These are phyloP conservation scores for Coturnix japonica DNA, from an alignment of 2,113 vertebrate species.

Conservation along the genomic window DNA sequence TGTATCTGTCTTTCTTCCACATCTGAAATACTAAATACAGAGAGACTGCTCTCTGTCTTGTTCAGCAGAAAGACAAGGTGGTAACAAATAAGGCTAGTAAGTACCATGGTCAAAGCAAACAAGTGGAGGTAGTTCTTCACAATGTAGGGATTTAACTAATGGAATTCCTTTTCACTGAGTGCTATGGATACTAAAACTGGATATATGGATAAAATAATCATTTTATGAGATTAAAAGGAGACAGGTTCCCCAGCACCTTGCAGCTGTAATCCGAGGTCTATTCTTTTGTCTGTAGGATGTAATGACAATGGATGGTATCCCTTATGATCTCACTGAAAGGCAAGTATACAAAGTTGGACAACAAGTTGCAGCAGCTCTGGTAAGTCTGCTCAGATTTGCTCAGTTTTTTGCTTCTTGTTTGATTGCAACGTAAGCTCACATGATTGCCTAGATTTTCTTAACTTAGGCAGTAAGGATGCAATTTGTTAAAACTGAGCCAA, in stretches of 20 bases:
- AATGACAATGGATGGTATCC: conserved; percentile 70
- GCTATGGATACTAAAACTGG: neutral
- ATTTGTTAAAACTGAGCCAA: neutral
- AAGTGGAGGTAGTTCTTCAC: neutral
- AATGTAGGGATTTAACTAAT: neutral
- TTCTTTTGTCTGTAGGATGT: conserved; percentile 68
- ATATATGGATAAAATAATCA: no score
- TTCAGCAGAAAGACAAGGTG: neutral
- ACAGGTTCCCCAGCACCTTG: neutral
- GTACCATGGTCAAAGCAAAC: neutral
- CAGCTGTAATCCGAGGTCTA: neutral
- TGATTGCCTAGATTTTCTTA: neutral
- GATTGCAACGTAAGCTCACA: neutral
- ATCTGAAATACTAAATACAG: neutral
- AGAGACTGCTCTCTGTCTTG: neutral
- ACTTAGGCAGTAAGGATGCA: neutral
- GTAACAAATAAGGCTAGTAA: neutral
- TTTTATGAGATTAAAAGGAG: neutral
- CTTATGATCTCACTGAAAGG: conserved; percentile 79
- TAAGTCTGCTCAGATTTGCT: conserved; percentile 45
- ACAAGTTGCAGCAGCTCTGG: conserved; percentile 79
- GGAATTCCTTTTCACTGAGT: neutral
- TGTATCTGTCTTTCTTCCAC: neutral
- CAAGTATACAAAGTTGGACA: conserved; percentile 79
- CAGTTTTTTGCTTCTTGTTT: neutral